Evolutionary conservation across 2,888 invertebrate genomes (phyloP).

Genomic region (Chrysina gloriosa): DNA sequence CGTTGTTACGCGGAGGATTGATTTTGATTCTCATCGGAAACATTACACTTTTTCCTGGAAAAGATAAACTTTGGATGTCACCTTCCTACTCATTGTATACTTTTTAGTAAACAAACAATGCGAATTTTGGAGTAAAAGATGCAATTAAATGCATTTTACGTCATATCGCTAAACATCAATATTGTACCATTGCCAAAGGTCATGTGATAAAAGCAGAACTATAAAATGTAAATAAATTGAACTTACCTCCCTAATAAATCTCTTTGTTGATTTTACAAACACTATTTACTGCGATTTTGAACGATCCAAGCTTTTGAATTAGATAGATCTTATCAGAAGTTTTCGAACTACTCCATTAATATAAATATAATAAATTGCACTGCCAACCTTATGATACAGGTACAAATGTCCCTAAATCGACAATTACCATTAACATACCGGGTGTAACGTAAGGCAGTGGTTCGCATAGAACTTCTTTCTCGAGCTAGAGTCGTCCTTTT

Average conservation of each 20-base stretch:
- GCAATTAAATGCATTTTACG: slow-evolving; percentile 14
- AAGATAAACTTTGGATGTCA: neutral
- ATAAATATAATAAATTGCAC: slow-evolving; percentile 2
- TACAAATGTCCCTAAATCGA: neutral
- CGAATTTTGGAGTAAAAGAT: neutral
- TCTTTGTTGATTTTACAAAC: neutral
- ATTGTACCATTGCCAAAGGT: slow-evolving; percentile 40
- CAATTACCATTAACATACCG: too few species aligned
- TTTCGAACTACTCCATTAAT: slow-evolving; percentile 7
- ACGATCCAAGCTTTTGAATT: neutral
- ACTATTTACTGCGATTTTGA: neutral
- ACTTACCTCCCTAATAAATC: neutral
- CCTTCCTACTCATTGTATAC: neutral
- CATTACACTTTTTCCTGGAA: slow-evolving; percentile 60
- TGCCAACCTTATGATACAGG: neutral
- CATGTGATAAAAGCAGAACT: slow-evolving; percentile 33
- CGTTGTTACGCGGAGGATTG: slow-evolving; percentile 75
- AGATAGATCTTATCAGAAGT: slow-evolving; percentile 1
- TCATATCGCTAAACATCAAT: slow-evolving; percentile 32
- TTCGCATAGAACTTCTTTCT: too few species aligned
- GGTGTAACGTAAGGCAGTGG: too few species aligned
- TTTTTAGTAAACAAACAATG: neutral
- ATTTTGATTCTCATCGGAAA: slow-evolving; percentile 73
- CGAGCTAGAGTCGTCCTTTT: too few species aligned
- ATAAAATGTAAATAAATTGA: neutral